Base-by-base conservation (phyloP, 2,113 vertebrate species). In the Anoplopoma fimbria region DNA sequence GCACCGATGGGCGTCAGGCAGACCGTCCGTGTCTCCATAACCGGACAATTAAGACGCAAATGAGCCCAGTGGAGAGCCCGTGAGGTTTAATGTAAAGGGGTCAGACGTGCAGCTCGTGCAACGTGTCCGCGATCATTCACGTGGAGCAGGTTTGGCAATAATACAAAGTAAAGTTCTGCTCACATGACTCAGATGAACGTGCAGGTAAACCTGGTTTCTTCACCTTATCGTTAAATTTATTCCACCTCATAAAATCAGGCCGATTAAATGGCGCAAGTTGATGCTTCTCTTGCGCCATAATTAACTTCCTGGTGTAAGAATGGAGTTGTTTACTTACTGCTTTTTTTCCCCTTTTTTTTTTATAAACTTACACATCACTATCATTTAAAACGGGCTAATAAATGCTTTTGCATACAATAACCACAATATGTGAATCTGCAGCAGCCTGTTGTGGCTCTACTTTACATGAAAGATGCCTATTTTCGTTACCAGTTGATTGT, bases 401-500 rank as follows among this genome's bases (percentile, higher is more conserved):
- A 65, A 73, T 27, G 75, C 31, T 33, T 81, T 69, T 27, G 31
- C 23, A 49, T 42, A 29, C 60, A 77, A 49, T 12, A 21, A 12
- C 25, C 38, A 74, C 65, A 55, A 9, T 23, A 25, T 34, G 45
- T 53, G 58, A 78, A 74, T 62, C 36, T 55, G 47, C 47, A 49
- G 77, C 83, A 47, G 87, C 58, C 61, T 51, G 40, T 68, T 63
- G 74, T 69, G 72, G 81, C 75, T 62, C 61, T 45, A 49, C 60
- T 80, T 83, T 77, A 64, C 79, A 76, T 81, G 55, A 76, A 61
- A 84, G 70, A 83, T 81, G 83, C 73, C 47, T 58, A 29, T 83
- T 85, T 84, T 88, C 67, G 40, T 84, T 84, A 91, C 89, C 86
- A 89, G 89, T 89, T 91, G 88, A 93, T 92, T 90, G 83, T 91